Evolutionary conservation across 1,140 invertebrate genomes (phyloP).

Genomic region (Sesamia nonagrioides): DNA sequence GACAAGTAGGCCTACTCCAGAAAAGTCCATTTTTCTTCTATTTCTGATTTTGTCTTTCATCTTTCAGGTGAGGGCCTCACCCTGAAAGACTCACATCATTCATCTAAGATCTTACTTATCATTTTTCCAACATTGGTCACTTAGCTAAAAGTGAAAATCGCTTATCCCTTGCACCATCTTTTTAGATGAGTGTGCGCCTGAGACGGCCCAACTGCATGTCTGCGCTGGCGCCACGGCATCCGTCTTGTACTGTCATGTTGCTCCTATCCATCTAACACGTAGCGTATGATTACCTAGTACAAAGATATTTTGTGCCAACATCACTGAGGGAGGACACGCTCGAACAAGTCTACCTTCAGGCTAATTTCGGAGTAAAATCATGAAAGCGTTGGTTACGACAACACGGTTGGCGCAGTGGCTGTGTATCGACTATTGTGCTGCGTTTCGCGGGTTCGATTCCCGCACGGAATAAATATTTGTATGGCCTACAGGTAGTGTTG

Average conservation of each 20-base stretch:
- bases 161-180: conserved; percentile 40
- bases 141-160: too few species aligned
- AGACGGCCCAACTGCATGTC: conserved; percentile 67
- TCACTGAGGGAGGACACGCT: background rate
- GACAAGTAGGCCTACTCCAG: too few species aligned
- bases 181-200: conserved; percentile 54
- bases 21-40: too few species aligned
- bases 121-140: too few species aligned
- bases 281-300: conserved; percentile 28
- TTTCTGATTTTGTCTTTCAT: too few species aligned
- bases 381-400: background rate
- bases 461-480: too few species aligned
- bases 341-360: background rate
- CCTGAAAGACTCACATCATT: too few species aligned
- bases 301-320: background rate
- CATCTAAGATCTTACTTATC: too few species aligned
- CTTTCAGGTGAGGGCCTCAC: too few species aligned
- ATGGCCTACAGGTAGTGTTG: too few species aligned
- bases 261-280: background rate
- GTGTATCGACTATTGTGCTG: too few species aligned
- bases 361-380: conserved; percentile 11
- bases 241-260: conserved; percentile 55
- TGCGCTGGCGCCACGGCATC: conserved; percentile 72
- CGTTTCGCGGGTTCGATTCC: too few species aligned
- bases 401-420: background rate